Conservation (phyloP, 2,888 invertebrate species). For the Amblyjoppa proteus region DNA sequence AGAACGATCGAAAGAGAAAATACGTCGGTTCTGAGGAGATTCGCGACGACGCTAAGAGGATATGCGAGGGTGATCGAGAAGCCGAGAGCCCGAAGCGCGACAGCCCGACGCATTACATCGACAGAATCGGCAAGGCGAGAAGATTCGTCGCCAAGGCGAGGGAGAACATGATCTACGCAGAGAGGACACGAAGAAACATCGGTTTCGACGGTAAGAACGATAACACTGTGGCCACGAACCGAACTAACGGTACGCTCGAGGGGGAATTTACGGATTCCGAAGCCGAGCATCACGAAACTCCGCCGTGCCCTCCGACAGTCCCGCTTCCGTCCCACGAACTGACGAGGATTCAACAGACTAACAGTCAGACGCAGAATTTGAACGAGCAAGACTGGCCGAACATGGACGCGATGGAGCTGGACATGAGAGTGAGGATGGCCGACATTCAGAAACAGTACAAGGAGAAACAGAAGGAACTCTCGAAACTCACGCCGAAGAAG, state of each 20-base stretch:
- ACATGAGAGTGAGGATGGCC: slow-evolving; percentile 93
- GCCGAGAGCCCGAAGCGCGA: slow-evolving; percentile 18
- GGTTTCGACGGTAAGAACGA: slow-evolving; percentile 66
- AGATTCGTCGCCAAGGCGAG: slow-evolving; percentile 59
- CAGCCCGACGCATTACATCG: slow-evolving; percentile 56
- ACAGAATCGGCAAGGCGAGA: slow-evolving; percentile 48
- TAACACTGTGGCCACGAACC: slow-evolving; percentile 5
- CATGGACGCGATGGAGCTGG: slow-evolving; percentile 91
- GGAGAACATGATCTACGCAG: slow-evolving; percentile 64
- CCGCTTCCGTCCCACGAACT: slow-evolving; percentile 19
- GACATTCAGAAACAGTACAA: slow-evolving; percentile 93
- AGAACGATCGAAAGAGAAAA: slow-evolving; percentile 72
- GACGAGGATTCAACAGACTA: slow-evolving; percentile 1
- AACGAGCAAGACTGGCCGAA: slow-evolving; percentile 83
- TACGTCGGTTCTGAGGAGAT: slow-evolving; percentile 62
- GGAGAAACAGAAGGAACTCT: slow-evolving; percentile 94
- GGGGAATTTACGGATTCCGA: slow-evolving; percentile 73
- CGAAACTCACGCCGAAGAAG: slow-evolving; percentile 88
- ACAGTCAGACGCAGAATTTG: slow-evolving; percentile 54
- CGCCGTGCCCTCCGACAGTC: slow-evolving; percentile 37
- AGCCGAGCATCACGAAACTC: slow-evolving; percentile 41
- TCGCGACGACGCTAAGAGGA: slow-evolving; percentile 49
- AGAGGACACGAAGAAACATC: slow-evolving; percentile 70
- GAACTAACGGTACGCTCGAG: slow-evolving; percentile 18
- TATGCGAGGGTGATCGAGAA: slow-evolving; percentile 29